Percentiles rank a stretch among this genome's conserved stretches.
Evolutionary conservation across 2,113 vertebrate species (phyloP).

Genomic region (Sceloporus tristichus): DNA sequence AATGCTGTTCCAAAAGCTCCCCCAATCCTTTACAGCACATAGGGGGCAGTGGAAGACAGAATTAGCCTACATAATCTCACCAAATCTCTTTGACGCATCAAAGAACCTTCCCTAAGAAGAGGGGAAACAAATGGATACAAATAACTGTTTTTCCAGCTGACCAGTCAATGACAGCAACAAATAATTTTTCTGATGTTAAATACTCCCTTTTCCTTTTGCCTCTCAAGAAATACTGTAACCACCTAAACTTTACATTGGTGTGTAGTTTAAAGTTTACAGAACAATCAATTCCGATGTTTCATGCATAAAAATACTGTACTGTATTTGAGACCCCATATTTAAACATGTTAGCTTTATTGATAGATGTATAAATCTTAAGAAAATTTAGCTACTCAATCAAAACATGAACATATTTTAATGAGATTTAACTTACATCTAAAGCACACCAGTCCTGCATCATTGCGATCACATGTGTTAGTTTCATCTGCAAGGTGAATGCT

Average conservation of each 20-base stretch:
- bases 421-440: conserved; percentile 86
- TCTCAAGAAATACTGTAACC: neutral
- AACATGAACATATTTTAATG: neutral
- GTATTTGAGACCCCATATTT: neutral
- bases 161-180: neutral
- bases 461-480: conserved; percentile 94
- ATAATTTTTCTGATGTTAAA: neutral
- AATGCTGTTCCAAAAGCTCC: neutral
- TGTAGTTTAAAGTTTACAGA: neutral
- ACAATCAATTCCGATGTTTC: neutral
- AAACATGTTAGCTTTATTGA: neutral
- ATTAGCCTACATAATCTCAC: too few relatives aligned
- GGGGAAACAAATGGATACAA: too few relatives aligned
- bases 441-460: conserved; percentile 99
- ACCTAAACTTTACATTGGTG: neutral
- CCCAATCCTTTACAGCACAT: neutral
- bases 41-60: neutral
- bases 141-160: neutral
- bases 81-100: neutral
- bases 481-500: conserved; percentile 97
- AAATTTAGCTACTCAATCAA: neutral
- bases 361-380: neutral
- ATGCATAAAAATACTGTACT: neutral
- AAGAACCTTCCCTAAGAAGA: neutral
- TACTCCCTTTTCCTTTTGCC: neutral